Percentiles rank a stretch among this genome's conserved stretches.
These are phyloP conservation scores for Pammene fasciana DNA, from an alignment of 2,888 invertebrate genomes.

Conservation along the genomic window DNA sequence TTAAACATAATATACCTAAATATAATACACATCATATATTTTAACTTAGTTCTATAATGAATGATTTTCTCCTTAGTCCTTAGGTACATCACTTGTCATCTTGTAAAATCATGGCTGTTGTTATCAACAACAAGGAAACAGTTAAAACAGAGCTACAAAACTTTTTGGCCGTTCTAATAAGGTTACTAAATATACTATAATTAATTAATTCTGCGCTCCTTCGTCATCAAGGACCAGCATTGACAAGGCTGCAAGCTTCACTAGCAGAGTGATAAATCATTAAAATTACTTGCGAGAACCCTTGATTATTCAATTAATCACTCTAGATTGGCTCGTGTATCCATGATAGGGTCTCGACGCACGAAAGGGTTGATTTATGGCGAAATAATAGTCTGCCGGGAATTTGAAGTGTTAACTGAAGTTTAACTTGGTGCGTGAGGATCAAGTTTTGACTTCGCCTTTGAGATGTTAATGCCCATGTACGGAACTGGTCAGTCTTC, in stretches of 20 bases:
- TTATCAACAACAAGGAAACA: too few species aligned
- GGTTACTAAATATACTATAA: background rate
- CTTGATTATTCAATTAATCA: constrained; percentile 80
- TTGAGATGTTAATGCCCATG: constrained; percentile 12
- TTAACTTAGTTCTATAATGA: too few species aligned
- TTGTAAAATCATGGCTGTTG: too few species aligned
- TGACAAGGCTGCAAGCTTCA: constrained; percentile 38
- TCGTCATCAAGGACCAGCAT: constrained; percentile 8
- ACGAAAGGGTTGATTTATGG: constrained; percentile 76
- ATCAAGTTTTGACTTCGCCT: constrained; percentile 15
- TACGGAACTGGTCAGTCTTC: background rate
- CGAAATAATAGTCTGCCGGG: constrained; percentile 74
- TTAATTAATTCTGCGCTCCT: background rate
- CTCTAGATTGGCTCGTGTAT: constrained; percentile 67
- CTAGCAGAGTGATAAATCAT: constrained; percentile 68
- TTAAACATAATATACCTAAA: too few species aligned
- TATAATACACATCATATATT: too few species aligned
- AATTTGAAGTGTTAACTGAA: constrained; percentile 59
- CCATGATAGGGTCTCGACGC: constrained; percentile 66
- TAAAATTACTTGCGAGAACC: constrained; percentile 72
- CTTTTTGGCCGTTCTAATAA: background rate
- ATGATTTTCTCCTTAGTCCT: too few species aligned
- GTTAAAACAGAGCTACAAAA: too few species aligned
- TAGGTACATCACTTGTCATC: too few species aligned
- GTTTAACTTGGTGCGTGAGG: constrained; percentile 39